Evolutionary conservation across 2,113 vertebrate genomes (phyloP).

Genomic region (Limanda limanda): DNA sequence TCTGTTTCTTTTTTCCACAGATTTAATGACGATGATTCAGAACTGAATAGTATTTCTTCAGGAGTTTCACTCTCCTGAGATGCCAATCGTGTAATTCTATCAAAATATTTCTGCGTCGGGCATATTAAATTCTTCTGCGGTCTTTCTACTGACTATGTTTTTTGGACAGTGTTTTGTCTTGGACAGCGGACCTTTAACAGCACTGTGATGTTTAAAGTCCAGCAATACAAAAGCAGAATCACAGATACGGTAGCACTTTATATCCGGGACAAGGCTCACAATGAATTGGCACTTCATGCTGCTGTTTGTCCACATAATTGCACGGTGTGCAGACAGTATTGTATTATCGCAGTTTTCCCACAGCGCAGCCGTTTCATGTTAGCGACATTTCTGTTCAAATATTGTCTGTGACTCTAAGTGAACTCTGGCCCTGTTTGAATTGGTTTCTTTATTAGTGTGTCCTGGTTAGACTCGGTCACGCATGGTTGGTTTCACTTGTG

Average conservation of each 20-base stretch:
- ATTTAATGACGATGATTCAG: slow-evolving; percentile 21
- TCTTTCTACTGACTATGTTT: slow-evolving; percentile 25
- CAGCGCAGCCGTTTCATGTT: slow-evolving; percentile 33
- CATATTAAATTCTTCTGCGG: slow-evolving; percentile 34
- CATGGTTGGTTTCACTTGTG: not conserved
- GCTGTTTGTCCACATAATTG: slow-evolving; percentile 48
- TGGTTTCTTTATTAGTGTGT: slow-evolving; percentile 5
- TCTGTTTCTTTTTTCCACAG: slow-evolving; percentile 18
- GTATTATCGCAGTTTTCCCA: slow-evolving; percentile 59
- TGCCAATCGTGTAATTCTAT: slow-evolving; percentile 17
- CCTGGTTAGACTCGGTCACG: slow-evolving; percentile 25
- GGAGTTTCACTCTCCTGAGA: slow-evolving; percentile 34
- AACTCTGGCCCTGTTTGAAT: slow-evolving; percentile 43
- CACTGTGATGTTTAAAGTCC: slow-evolving; percentile 45
- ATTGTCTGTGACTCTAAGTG: slow-evolving; percentile 9
- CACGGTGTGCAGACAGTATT: slow-evolving; percentile 17
- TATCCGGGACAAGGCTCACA: slow-evolving; percentile 34
- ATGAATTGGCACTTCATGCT: slow-evolving; percentile 42
- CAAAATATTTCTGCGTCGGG: slow-evolving; percentile 30
- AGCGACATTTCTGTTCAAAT: slow-evolving; percentile 41
- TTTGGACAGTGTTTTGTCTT: slow-evolving; percentile 39
- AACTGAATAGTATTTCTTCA: slow-evolving; percentile 36
- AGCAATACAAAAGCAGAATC: slow-evolving; percentile 21
- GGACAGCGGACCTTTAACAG: slow-evolving; percentile 20
- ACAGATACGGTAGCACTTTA: slow-evolving; percentile 23